phyloP scores from a whole-genome alignment of 1,140 invertebrate genomes.

The Coboldia fuscipes region DNA sequence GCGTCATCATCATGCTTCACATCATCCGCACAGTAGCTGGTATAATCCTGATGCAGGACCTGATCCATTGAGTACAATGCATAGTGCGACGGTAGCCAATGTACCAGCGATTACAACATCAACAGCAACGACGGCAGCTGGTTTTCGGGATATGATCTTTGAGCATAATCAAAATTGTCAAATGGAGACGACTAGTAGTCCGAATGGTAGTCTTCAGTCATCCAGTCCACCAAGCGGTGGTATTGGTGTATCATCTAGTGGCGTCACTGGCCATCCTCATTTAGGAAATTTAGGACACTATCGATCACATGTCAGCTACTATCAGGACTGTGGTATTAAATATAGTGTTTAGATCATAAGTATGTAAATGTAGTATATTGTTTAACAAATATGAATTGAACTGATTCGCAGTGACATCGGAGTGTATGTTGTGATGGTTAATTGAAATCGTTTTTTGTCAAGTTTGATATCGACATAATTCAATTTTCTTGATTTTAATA shows the following conservation, averaged over 20 bases:
- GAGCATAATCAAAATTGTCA: constrained; percentile 20
- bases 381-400: too few relatives aligned
- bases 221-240: constrained; percentile 15
- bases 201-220: constrained; percentile 17
- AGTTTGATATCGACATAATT: too few relatives aligned
- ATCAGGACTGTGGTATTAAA: constrained; percentile 22
- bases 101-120: constrained; percentile 8
- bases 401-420: too few relatives aligned
- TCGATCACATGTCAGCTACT: constrained; percentile 18
- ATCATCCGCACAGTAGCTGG: constrained; percentile 16
- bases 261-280: constrained; percentile 13
- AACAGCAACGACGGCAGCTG: constrained; percentile 1
- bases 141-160: constrained; percentile 21
- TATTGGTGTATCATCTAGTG: constrained; percentile 6
- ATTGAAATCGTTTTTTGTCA: too few relatives aligned
- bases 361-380: too few relatives aligned
- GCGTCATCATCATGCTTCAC: constrained; percentile 16
- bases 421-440: too few relatives aligned
- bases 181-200: constrained; percentile 20
- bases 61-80: constrained; percentile 1
- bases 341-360: constrained; percentile 20
- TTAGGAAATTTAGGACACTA: constrained; percentile 19
- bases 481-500: too few relatives aligned
- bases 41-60: constrained; percentile 20
- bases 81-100: constrained; percentile 5